Conservation (phyloP, 1,140 invertebrate genomes). For the Conopomorpha cramerella region DNA sequence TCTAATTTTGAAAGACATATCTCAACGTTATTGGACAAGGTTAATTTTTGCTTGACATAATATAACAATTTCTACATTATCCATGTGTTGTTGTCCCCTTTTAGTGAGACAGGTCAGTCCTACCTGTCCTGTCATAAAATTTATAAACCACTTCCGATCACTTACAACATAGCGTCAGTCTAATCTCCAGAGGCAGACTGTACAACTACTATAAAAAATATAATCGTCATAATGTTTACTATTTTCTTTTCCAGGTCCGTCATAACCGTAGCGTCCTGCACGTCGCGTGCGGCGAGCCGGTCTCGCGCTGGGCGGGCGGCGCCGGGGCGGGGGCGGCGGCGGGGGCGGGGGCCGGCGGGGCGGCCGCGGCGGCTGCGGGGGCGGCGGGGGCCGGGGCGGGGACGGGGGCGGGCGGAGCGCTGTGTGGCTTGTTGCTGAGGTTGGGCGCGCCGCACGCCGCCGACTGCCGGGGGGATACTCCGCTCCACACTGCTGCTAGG, state of each 20-base stretch:
- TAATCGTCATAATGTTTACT: no score
- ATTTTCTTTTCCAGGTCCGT: constrained; percentile 44
- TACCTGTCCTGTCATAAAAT: no score
- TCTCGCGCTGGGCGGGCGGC: constrained; percentile 16
- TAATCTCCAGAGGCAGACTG: no score
- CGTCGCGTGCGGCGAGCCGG: constrained; percentile 73
- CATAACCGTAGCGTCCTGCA: constrained; percentile 81
- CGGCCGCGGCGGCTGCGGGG: constrained; percentile 66
- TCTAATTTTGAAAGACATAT: no score
- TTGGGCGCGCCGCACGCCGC: constrained; percentile 63
- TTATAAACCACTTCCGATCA: no score
- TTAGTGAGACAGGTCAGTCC: no score
- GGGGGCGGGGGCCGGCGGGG: constrained; percentile 66
- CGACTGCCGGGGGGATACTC: constrained; percentile 76
- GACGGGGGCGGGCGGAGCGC: constrained; percentile 71
- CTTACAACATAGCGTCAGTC: no score
- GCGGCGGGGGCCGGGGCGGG: constrained; percentile 67
- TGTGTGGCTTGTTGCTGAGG: constrained; percentile 67
- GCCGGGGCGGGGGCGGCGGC: constrained; percentile 41
- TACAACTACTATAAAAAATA: no score
- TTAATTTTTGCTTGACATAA: no score
- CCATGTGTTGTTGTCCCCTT: no score
- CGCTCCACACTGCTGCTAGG: constrained; percentile 71
- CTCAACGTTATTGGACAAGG: no score
- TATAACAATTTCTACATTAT: background rate